Conservation (phyloP, 2,113 vertebrate species). For the Tringa solitaria region DNA sequence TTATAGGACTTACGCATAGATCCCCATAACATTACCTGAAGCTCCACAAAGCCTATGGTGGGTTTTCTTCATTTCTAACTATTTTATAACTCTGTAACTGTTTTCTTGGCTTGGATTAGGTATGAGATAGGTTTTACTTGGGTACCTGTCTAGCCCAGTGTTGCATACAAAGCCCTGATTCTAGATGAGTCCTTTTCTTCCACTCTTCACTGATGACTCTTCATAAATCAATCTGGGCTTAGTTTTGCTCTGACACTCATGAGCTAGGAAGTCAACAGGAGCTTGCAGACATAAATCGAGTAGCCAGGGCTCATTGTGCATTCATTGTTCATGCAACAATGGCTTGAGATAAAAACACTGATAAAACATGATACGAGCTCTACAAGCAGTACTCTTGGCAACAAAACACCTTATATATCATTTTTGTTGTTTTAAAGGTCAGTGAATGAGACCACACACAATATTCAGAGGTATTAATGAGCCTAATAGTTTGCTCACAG, state of each 20-base stretch:
- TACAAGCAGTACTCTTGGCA: not conserved
- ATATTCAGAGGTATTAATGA: not conserved
- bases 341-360: not conserved
- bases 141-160: not conserved
- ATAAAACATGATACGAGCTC: not conserved
- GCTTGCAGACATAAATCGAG: not conserved
- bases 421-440: not conserved
- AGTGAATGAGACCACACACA: not conserved
- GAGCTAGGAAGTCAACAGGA: not conserved
- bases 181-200: not conserved
- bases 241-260: not conserved
- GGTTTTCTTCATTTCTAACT: not conserved
- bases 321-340: not conserved
- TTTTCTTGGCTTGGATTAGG: not conserved
- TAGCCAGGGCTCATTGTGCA: not conserved
- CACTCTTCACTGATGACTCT: not conserved
- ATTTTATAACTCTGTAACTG: not conserved
- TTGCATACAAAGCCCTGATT: not conserved
- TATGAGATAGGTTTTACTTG: not conserved
- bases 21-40: not conserved
- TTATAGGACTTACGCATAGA: not conserved
- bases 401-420: not conserved
- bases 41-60: not conserved
- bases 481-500: fast-evolving
- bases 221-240: not conserved